Conservation (phyloP, 2,113 vertebrate genomes). For the Trochalopteron elliotii region DNA sequence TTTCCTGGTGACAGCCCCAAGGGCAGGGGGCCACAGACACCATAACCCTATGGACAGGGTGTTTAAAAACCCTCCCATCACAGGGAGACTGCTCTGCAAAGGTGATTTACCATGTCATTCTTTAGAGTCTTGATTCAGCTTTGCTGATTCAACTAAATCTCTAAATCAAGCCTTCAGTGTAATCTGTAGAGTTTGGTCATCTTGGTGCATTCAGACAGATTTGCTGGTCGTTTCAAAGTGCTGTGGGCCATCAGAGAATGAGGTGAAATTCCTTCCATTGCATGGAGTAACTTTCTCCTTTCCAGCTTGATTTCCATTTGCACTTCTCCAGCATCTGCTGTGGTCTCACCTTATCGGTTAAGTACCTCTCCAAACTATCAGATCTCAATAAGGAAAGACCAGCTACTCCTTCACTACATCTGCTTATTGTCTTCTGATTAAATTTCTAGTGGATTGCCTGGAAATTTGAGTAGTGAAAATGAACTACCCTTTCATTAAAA, state of each 20-base stretch:
- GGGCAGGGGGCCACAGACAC: not conserved
- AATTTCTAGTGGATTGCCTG: slow-evolving; percentile 42
- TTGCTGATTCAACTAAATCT: not conserved
- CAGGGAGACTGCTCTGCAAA: not conserved
- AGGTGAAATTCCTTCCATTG: not conserved
- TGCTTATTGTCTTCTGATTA: slow-evolving; percentile 25
- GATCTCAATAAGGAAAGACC: slow-evolving; percentile 3
- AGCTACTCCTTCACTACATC: not conserved
- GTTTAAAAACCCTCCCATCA: not conserved
- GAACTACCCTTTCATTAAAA: slow-evolving; percentile 11
- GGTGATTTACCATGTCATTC: not conserved
- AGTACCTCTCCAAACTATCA: not conserved
- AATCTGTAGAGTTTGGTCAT: not conserved
- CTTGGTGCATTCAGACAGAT: not conserved
- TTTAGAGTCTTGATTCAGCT: not conserved
- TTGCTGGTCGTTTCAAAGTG: not conserved
- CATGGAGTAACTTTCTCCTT: not conserved
- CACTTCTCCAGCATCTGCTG: not conserved
- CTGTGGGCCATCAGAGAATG: not conserved
- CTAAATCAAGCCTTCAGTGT: not conserved
- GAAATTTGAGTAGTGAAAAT: slow-evolving; percentile 30
- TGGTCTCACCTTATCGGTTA: not conserved
- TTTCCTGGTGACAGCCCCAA: not conserved
- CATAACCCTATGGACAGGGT: not conserved
- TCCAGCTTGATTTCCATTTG: not conserved